Conservation (phyloP, 2,888 invertebrate genomes). For the Molorchus minor region DNA sequence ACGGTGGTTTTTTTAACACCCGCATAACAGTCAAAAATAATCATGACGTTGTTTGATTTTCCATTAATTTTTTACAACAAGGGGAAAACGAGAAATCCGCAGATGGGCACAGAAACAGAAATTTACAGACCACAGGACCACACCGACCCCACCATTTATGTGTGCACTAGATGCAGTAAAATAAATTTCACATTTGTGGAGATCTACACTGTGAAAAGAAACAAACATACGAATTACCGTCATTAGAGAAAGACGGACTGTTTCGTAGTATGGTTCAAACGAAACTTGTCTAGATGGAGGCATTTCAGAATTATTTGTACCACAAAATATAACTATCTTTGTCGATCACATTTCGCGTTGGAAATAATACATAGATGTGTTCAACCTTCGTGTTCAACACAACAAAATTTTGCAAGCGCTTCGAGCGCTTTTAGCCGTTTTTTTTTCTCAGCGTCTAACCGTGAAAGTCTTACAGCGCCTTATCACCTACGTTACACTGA, state of each 20-base stretch:
- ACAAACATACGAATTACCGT: constrained; percentile 23
- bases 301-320: too few relatives aligned
- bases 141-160: constrained; percentile 46
- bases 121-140: constrained; percentile 31
- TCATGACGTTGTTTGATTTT: constrained; percentile 4
- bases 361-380: too few relatives aligned
- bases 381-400: too few relatives aligned
- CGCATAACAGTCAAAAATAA: constrained; percentile 26
- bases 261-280: too few relatives aligned
- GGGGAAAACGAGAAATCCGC: constrained; percentile 39
- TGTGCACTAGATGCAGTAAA: constrained; percentile 53
- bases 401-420: too few relatives aligned
- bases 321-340: constrained; percentile 46
- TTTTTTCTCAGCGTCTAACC: too few relatives aligned
- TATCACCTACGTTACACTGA: too few relatives aligned
- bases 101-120: too few relatives aligned
- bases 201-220: constrained; percentile 36
- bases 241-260: constrained; percentile 32
- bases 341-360: constrained; percentile 35
- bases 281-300: too few relatives aligned
- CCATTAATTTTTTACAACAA: constrained; percentile 26
- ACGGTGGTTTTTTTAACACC: constrained; percentile 15
- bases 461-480: too few relatives aligned
- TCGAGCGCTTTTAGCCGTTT: too few relatives aligned
- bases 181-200: constrained; percentile 49